Conservation (phyloP, 2,888 invertebrate species). For the Dione juno region DNA sequence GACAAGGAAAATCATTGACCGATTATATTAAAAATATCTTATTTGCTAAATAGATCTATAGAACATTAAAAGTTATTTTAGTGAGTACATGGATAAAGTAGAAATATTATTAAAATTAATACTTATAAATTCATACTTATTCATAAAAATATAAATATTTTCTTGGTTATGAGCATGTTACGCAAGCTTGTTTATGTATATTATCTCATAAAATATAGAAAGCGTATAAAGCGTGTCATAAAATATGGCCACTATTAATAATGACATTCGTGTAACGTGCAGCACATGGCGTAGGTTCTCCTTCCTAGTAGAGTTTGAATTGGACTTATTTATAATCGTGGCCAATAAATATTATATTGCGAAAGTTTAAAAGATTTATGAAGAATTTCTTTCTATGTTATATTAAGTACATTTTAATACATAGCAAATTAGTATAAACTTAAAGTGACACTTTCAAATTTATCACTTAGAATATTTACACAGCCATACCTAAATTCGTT, state of each 20-base stretch:
- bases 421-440: not conserved
- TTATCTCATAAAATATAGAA: not conserved
- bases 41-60: conserved; percentile 11
- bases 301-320: not conserved
- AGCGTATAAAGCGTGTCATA: conserved; percentile 4
- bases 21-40: conserved; percentile 25
- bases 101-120: not conserved
- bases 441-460: not conserved
- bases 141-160: too few relatives aligned
- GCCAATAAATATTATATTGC: not conserved
- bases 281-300: not conserved
- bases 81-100: not conserved
- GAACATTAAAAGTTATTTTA: conserved; percentile 7
- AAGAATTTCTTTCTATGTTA: conserved; percentile 15
- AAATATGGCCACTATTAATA: not conserved
- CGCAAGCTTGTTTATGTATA: not conserved
- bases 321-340: not conserved
- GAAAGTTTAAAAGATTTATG: not conserved
- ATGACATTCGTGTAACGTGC: not conserved
- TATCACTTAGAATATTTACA: not conserved
- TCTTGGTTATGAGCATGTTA: not conserved
- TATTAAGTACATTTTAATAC: conserved; percentile 6
- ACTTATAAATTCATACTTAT: too few relatives aligned
- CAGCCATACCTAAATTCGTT: conserved; percentile 9
- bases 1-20: conserved; percentile 44